A percentile compares a stretch with the other conserved stretches of the same genome.
phyloP scores from a whole-genome alignment of 92 coral and sea anemone genomes.

The Phymanthus crucifer region DNA sequence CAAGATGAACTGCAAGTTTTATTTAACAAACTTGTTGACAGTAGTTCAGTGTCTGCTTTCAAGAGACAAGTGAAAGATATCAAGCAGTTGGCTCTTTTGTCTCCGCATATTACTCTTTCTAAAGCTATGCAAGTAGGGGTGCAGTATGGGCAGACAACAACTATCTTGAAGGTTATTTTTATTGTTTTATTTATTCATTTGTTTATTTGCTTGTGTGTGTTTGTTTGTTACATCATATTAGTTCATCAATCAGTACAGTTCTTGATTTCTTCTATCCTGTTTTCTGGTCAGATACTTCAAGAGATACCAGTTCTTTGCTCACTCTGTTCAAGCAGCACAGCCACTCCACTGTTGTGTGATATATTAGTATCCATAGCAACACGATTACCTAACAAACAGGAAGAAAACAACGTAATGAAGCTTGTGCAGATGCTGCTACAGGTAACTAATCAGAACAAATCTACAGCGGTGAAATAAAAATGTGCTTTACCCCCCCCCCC shows the following conservation, averaged over 20 bases:
- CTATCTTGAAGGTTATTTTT: constrained; percentile 42
- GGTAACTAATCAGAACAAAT: constrained; percentile 51
- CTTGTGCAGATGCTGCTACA: constrained; percentile 50
- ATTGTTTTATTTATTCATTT: not conserved
- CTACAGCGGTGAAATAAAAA: too few species aligned
- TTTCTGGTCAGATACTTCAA: constrained; percentile 49
- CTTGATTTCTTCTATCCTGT: not conserved
- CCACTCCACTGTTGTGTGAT: constrained; percentile 47
- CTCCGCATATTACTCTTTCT: constrained; percentile 46
- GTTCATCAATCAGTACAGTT: not conserved
- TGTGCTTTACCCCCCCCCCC: too few species aligned
- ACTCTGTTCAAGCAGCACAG: constrained; percentile 17
- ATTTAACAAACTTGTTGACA: constrained; percentile 75
- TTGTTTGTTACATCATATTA: too few species aligned
- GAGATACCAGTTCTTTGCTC: constrained; percentile 49
- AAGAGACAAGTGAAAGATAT: constrained; percentile 29
- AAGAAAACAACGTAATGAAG: constrained; percentile 57
- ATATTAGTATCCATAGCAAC: constrained; percentile 29
- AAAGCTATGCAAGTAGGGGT: constrained; percentile 60
- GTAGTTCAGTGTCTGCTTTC: constrained; percentile 37
- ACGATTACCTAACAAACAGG: constrained; percentile 50
- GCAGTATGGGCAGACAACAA: constrained; percentile 54
- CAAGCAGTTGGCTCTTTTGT: constrained; percentile 37
- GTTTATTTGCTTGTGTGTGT: not conserved
- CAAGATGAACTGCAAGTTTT: constrained; percentile 49